Evolutionary conservation across 2,888 invertebrate genomes (phyloP).

Genomic region (Drosophila recens): DNA sequence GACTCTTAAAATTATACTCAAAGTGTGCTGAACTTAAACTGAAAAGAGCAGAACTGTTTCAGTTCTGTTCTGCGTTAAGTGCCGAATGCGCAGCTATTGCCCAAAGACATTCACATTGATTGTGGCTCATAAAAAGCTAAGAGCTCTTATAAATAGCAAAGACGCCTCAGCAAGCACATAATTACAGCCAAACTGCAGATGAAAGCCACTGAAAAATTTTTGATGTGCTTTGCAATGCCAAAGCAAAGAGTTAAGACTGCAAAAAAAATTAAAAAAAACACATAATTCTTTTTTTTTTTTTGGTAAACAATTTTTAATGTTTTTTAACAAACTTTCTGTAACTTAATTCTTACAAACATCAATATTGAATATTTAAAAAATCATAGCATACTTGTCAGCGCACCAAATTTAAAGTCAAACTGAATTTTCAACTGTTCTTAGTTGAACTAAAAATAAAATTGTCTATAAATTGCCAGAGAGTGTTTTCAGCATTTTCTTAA

Average conservation of each 20-base stretch:
- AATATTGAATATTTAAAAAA: background rate
- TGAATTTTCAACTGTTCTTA: background rate
- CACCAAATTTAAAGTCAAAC: background rate
- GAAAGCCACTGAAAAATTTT: conserved; percentile 34
- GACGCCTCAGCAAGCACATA: conserved; percentile 43
- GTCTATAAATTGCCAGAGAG: background rate
- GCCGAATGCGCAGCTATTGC: conserved; percentile 25
- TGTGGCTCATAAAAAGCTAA: conserved; percentile 64
- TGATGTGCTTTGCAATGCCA: conserved; percentile 16
- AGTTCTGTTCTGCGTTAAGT: conserved; percentile 42
- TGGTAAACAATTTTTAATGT: no score
- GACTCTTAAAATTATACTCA: conserved; percentile 36
- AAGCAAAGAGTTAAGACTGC: background rate
- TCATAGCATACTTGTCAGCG: conserved; percentile 6
- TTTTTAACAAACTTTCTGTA: no score
- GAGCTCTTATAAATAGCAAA: conserved; percentile 36
- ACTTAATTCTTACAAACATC: no score
- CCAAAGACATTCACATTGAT: conserved; percentile 57
- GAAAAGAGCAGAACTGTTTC: conserved; percentile 17
- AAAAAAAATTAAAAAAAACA: no score
- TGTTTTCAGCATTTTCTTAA: background rate
- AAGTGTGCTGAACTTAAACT: background rate
- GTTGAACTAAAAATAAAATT: conserved; percentile 26
- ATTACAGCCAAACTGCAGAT: conserved; percentile 37
- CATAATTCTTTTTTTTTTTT: no score